A percentile compares a stretch with the other conserved stretches of the same genome.
Conservation (phyloP, 2,113 vertebrate species). For the Phyllostomus hastatus region DNA sequence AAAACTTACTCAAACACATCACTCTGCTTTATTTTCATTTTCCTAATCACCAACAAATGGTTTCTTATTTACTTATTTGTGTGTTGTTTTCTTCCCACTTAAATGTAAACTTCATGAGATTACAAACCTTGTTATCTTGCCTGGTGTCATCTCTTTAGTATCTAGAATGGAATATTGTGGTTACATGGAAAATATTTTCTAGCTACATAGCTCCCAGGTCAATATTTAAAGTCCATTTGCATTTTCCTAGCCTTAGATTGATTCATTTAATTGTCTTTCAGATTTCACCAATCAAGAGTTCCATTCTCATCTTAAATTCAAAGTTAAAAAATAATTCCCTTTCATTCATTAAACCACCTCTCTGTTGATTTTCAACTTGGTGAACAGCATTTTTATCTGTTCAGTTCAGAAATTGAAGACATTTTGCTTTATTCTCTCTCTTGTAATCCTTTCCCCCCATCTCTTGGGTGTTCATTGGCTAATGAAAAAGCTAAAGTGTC, state of each 20-base stretch:
- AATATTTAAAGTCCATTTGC: neutral
- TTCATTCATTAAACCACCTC: neutral
- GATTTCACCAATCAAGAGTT: neutral
- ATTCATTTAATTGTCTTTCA: neutral
- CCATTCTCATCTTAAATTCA: neutral
- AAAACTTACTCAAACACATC: neutral
- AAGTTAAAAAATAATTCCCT: neutral
- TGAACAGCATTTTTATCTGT: neutral
- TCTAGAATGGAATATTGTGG: neutral
- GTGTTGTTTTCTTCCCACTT: too few species aligned
- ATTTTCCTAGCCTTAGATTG: neutral
- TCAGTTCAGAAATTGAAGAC: neutral
- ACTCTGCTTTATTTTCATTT: neutral
- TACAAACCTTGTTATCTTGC: neutral
- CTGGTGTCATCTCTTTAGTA: neutral
- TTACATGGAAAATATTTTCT: neutral
- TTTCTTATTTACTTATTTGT: neutral
- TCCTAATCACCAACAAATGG: neutral
- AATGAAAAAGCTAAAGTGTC: neutral
- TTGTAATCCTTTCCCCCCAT: neutral
- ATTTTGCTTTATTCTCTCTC: neutral
- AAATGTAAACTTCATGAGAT: neutral
- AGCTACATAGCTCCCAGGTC: neutral
- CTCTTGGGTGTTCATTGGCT: neutral
- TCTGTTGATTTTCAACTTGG: neutral